Base-by-base conservation (phyloP, 2,888 invertebrate species). In the Lordiphosa fenestrarum region DNA sequence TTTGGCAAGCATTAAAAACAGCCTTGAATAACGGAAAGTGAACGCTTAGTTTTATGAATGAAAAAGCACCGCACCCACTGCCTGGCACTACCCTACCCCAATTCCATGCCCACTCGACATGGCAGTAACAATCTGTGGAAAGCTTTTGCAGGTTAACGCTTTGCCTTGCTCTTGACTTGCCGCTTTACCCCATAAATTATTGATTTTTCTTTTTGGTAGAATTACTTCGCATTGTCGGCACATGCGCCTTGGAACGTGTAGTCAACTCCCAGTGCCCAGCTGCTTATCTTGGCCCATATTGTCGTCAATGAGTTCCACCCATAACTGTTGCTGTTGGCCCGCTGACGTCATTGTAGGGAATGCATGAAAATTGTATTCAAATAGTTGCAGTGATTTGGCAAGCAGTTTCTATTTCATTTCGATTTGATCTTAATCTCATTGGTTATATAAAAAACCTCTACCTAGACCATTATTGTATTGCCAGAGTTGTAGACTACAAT, bases 141-240 rank as follows among this genome's bases (percentile, higher is more conserved):
- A 37, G 42, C 46, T 49, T 51, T 48, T 12, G 37, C 47, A 53
- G 72, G 73, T 54, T 66, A 76, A 71, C 46, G 69, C 30, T 57
- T 76, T 53, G 68, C 87, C 86, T 86, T 87, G 87, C 87, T 87
- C 87, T 87, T 87, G 87, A 87, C 87, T 33, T 85, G 72, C 52
- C 48, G 66, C 60, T 60, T 69, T 80, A 73, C 72, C 84, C 87
- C 78, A 83, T 77, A 69, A 84, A 68, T 80, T 87, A 87, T 87
- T 78, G 87, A 87, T 87, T 86, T 71, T 62, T 58, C 42, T 33
- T 13, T 13, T 13, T 46, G 36, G 30, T 15, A 25, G 23, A 6
- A 25, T 25, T 25, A 25, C 23, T 19, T 2, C n/a, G 13, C 15
- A 12, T 4, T 35, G 30, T 19, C 67, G 62, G 73, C 76, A 77